Percentiles rank a stretch among this genome's conserved stretches.
phyloP scores from a whole-genome alignment of 1,140 invertebrate species.

The Lamellibrachia luymesi region DNA sequence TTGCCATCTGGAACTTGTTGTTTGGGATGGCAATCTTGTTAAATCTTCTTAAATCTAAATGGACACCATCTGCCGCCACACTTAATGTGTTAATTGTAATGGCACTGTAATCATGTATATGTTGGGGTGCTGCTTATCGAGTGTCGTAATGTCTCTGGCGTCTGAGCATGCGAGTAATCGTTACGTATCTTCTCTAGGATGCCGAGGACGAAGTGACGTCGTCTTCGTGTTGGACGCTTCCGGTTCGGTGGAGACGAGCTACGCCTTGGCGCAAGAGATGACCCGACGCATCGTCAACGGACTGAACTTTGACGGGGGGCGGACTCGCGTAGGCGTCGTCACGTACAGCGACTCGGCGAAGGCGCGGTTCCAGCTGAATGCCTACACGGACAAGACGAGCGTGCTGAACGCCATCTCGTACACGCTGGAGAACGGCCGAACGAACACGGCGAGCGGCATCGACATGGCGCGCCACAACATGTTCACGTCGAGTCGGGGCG shows the following conservation, averaged over 20 bases:
- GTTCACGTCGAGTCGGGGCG: conserved; percentile 25
- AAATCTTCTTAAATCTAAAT: too few relatives aligned
- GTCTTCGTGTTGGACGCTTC: conserved; percentile 23
- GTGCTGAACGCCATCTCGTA: conserved; percentile 18
- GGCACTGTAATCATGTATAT: too few relatives aligned
- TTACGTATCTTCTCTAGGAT: conserved; percentile 12
- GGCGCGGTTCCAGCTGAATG: conserved; percentile 20
- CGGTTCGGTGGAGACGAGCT: conserved; percentile 14
- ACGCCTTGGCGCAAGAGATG: conserved; percentile 12
- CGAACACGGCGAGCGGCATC: conserved; percentile 18
- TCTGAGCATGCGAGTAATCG: neutral
- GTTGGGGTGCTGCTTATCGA: too few relatives aligned
- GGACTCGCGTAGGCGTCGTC: conserved; percentile 16
- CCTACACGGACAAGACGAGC: conserved; percentile 13
- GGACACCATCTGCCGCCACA: too few relatives aligned
- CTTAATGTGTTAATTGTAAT: too few relatives aligned
- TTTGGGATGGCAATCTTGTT: too few relatives aligned
- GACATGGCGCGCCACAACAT: conserved; percentile 13
- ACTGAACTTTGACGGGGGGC: conserved; percentile 13
- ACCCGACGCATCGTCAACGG: conserved; percentile 13
- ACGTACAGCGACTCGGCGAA: conserved; percentile 19
- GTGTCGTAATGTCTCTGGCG: too few relatives aligned
- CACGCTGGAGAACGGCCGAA: conserved; percentile 6
- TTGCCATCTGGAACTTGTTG: too few relatives aligned
- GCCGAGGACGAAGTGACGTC: conserved; percentile 12